Conservation (phyloP, 2,113 vertebrate species). For the Protomyctophum bolini region DNA sequence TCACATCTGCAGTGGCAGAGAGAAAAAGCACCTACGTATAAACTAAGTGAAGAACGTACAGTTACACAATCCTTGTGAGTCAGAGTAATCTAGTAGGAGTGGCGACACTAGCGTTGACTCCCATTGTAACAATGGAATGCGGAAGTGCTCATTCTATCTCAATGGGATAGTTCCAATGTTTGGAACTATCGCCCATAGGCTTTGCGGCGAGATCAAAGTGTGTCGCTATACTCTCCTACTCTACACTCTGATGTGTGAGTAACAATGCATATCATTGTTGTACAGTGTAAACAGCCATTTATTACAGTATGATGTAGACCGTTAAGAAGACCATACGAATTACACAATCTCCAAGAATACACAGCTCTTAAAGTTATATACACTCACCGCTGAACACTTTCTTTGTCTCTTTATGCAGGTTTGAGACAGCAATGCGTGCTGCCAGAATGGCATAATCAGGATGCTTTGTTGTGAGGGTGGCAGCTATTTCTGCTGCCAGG, state of each 20-base stretch:
- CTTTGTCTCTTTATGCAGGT: constrained; percentile 97
- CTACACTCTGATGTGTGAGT: not conserved
- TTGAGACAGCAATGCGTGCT: constrained; percentile 94
- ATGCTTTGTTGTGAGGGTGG: constrained; percentile 95
- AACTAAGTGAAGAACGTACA: not conserved
- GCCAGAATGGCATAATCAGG: constrained; percentile 95
- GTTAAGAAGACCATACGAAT: not conserved
- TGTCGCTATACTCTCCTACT: too few species aligned
- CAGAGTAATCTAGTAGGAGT: too few species aligned
- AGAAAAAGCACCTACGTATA: not conserved
- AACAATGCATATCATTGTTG: not conserved
- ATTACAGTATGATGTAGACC: too few species aligned
- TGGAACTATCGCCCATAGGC: too few species aligned
- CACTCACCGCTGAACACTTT: constrained; percentile 94
- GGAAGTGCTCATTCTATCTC: too few species aligned
- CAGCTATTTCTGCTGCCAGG: constrained; percentile 91
- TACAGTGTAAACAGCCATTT: not conserved
- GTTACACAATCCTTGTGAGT: too few species aligned
- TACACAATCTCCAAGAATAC: not conserved
- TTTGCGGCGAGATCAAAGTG: too few species aligned
- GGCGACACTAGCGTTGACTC: too few species aligned
- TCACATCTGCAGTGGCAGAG: constrained; percentile 79
- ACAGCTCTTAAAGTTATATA: not conserved
- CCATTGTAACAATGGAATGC: too few species aligned
- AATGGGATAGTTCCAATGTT: too few species aligned